Evolutionary conservation across 2,797 vertebrate genomes (phyloP).

Genomic region (Botia kubotai): DNA sequence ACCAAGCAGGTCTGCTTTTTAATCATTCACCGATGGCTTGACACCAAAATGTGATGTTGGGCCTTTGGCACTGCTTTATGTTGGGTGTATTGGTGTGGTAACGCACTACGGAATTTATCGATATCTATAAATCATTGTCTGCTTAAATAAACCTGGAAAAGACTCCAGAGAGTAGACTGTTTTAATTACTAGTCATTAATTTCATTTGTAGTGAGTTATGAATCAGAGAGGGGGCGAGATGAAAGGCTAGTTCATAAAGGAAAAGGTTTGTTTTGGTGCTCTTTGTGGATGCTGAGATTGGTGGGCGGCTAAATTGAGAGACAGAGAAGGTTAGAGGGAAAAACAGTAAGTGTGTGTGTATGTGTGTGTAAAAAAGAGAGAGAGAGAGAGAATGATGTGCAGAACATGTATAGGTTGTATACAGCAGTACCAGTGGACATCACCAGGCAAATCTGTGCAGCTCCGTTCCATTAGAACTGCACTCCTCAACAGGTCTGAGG

Average conservation of each 20-base stretch:
- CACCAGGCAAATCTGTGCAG: slow-evolving; percentile 38
- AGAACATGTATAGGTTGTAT: slow-evolving; percentile 7
- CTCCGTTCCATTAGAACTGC: slow-evolving; percentile 33
- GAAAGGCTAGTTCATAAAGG: slow-evolving; percentile 3
- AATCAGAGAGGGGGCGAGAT: slow-evolving; percentile 50
- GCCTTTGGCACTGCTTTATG: slow-evolving; percentile 65
- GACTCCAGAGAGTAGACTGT: slow-evolving; percentile 55
- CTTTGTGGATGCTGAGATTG: neutral
- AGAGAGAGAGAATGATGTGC: slow-evolving; percentile 6
- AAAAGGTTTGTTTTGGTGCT: slow-evolving; percentile 23
- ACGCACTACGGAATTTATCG: slow-evolving; percentile 61
- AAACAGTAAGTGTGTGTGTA: neutral
- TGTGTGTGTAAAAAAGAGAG: neutral
- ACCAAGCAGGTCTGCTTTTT: slow-evolving; percentile 25
- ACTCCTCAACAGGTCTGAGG: slow-evolving; percentile 19
- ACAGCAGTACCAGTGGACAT: slow-evolving; percentile 45
- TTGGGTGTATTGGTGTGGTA: slow-evolving; percentile 40
- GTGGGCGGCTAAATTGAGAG: slow-evolving; percentile 22
- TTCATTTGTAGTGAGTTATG: slow-evolving; percentile 66
- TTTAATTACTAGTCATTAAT: slow-evolving; percentile 75
- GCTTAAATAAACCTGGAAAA: slow-evolving; percentile 63
- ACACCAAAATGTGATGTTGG: slow-evolving; percentile 57
- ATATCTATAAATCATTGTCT: slow-evolving; percentile 71
- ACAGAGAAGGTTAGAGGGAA: neutral
- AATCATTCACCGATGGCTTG: slow-evolving; percentile 61